These are phyloP conservation scores for Odocoileus hemionus DNA, from an alignment of 2,113 vertebrate genomes.

Conservation along the genomic window DNA sequence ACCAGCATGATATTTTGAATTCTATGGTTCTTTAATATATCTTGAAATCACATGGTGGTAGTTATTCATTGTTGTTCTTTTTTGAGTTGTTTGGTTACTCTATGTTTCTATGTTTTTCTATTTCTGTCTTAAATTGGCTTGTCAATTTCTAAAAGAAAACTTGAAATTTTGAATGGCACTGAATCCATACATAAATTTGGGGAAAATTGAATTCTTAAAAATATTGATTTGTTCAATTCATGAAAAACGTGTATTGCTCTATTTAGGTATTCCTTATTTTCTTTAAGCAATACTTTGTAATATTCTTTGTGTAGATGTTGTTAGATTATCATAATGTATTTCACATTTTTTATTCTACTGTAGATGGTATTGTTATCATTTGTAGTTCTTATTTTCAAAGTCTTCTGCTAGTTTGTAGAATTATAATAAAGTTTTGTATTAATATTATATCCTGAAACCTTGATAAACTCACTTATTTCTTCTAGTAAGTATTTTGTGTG, in stretches of 20 bases:
- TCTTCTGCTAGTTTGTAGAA: not conserved
- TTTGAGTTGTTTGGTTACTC: not conserved
- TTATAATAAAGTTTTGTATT: not conserved
- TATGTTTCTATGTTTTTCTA: not conserved
- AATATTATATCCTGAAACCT: not conserved
- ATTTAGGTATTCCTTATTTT: not conserved
- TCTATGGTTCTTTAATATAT: not conserved
- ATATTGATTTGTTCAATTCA: not conserved
- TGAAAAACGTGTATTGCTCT: not conserved
- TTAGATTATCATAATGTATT: not conserved
- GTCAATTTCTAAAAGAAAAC: not conserved
- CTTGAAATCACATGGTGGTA: not conserved
- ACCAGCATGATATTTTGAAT: not conserved
- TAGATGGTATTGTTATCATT: not conserved
- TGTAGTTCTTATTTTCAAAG: not conserved
- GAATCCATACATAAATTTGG: not conserved
- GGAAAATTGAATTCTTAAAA: not conserved
- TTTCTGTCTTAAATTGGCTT: not conserved
- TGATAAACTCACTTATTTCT: not conserved
- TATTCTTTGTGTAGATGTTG: not conserved
- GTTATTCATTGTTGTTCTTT: not conserved
- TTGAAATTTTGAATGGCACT: not conserved
- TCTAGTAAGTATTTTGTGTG: not conserved
- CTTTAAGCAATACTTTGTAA: not conserved
- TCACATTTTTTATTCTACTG: not conserved